A percentile compares a stretch with the other conserved stretches of the same genome.
These are phyloP conservation scores for Onychomys torridus DNA, from an alignment of 2,797 vertebrate genomes.

Conservation along the genomic window DNA sequence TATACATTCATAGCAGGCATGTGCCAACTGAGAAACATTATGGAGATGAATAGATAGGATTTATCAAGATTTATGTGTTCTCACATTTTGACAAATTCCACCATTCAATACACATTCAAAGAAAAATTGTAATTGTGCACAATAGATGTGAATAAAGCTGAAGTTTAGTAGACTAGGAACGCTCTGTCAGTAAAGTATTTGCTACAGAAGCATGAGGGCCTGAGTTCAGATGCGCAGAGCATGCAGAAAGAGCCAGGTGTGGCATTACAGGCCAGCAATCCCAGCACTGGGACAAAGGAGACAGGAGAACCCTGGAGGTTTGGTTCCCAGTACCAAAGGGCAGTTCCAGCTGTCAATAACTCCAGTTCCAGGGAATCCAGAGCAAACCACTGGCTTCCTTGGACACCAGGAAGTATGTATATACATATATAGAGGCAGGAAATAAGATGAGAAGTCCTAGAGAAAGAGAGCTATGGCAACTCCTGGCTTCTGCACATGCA, in stretches of 20 bases:
- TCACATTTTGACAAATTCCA: not conserved
- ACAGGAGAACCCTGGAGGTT: not conserved
- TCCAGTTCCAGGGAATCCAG: not conserved
- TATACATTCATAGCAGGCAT: not conserved
- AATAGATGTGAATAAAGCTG: not conserved
- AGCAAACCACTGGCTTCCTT: not conserved
- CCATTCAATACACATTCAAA: not conserved
- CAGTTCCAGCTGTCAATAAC: not conserved
- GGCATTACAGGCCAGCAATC: not conserved
- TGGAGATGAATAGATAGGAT: not conserved
- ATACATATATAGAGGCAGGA: too few species aligned
- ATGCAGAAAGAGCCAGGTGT: not conserved
- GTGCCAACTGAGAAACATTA: not conserved
- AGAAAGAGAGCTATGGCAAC: too few species aligned
- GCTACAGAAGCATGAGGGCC: not conserved
- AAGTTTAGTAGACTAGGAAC: not conserved
- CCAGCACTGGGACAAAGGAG: not conserved
- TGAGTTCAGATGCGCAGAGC: not conserved
- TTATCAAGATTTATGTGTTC: conserved; percentile 20
- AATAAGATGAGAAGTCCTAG: not conserved
- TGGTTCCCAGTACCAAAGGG: not conserved
- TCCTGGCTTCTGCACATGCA: not conserved
- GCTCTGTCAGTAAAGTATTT: not conserved
- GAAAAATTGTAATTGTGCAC: not conserved
- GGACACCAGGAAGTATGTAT: not conserved